A percentile compares a stretch with the other conserved stretches of the same genome.
phyloP scores from a whole-genome alignment of 2,888 invertebrate species.

The Cyaniris semiargus region DNA sequence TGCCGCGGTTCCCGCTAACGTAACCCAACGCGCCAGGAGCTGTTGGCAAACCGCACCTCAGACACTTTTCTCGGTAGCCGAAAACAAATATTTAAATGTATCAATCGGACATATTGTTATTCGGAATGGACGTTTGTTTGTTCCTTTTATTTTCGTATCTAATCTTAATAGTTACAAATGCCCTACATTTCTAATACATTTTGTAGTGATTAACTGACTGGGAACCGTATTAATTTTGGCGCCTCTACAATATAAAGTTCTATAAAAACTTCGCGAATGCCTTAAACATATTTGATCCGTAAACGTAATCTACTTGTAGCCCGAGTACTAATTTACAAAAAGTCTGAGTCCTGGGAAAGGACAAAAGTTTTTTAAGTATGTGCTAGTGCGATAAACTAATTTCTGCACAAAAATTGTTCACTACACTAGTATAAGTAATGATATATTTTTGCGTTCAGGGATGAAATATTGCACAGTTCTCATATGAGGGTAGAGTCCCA shows the following conservation, averaged over 20 bases:
- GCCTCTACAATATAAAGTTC: neutral
- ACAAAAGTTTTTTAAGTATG: no score
- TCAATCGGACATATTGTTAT: conserved; percentile 31
- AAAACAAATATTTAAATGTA: conserved; percentile 31
- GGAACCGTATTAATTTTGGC: neutral
- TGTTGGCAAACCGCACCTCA: conserved; percentile 21
- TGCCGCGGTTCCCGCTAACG: conserved; percentile 75
- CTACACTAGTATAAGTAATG: no score
- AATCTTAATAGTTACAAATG: neutral
- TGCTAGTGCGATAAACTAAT: no score
- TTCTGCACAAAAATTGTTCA: no score
- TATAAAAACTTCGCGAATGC: neutral
- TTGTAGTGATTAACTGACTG: neutral
- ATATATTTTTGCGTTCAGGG: neutral
- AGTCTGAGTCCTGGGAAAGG: no score
- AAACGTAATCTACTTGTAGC: neutral
- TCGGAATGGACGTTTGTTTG: neutral
- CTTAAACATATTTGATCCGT: neutral
- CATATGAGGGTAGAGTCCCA: conserved; percentile 49
- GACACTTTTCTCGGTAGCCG: conserved; percentile 23
- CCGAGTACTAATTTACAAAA: no score
- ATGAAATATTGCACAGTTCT: conserved; percentile 38
- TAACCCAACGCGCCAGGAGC: conserved; percentile 62
- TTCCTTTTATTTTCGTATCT: neutral
- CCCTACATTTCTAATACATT: neutral